Evolutionary conservation across 1,140 invertebrate species (phyloP), one percentile per base, ranked within the genome.

Genomic region (Uloborus diversus): DNA sequence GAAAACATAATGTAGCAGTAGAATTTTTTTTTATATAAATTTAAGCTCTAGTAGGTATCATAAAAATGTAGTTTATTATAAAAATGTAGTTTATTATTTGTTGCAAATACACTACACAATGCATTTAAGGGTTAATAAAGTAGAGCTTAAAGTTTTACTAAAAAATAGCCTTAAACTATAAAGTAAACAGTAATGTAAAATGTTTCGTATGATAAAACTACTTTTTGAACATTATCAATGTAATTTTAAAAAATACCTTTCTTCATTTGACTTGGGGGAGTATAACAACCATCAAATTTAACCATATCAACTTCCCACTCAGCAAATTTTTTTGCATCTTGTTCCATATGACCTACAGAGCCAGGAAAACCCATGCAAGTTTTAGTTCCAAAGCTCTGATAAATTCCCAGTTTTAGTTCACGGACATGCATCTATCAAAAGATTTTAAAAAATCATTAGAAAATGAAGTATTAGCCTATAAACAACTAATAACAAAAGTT

Each of bases 271-370:
- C 88, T 87, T 0, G 93, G 91, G 83, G 94, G 90, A 0, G 95
- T 91, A 87, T 98, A 94, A 86, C 97, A 99, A 1, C 96, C 97
- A 86, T 99, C 97, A 80, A 99, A 86, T 87, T 99, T 99, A 0
- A 99, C 92, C 85, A 97, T 97, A 85, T 99, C 97, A 11, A 99
- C 94, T 56, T 94, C 93, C 97, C 97, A 99, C 1, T 94, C 92
- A n/a, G 95, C 96, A 89, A 99, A 99, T 2, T 94, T 95, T 30
- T 92, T 87, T 0, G 96, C 96, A 88, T 98, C 97, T 83, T 88
- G 89, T 84, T 94, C 89, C 83, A 97, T 89, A 87, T 94, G 91
- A 3, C 94, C 94, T 53, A 96, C 89, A 80, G 95, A 93, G 47
- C 97, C 97, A 17, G 97, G 97, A 87, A 97, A 99, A 7, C 96